phyloP scores from a whole-genome alignment of 2,113 vertebrate species.

The Leucopsar rothschildi region DNA sequence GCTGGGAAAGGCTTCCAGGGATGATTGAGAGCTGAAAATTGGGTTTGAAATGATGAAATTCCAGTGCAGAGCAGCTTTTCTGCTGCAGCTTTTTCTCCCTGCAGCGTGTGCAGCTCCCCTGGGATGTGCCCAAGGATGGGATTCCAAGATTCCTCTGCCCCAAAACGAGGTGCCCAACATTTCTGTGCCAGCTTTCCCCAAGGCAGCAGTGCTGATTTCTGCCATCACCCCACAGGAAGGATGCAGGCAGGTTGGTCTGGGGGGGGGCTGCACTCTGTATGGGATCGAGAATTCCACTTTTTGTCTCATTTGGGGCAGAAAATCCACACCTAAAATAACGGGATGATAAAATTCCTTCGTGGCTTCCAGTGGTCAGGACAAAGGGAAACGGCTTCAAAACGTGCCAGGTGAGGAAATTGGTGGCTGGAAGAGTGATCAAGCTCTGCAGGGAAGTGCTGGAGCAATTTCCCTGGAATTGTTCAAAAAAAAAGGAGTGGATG shows the following conservation, averaged over 20 bases:
- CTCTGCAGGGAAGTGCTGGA: neutral
- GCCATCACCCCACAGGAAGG: accelerated
- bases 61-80: neutral
- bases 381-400: neutral
- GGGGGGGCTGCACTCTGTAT: accelerated
- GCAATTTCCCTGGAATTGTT: neutral
- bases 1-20: neutral
- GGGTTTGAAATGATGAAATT: neutral
- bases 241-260: neutral
- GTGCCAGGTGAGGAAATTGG: neutral
- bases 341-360: neutral
- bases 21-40: neutral
- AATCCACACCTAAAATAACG: accelerated
- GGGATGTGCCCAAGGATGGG: neutral
- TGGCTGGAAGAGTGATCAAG: neutral
- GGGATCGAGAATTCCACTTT: neutral
- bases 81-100: neutral
- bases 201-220: neutral
- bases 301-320: neutral
- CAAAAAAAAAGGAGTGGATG: neutral
- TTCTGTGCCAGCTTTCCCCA: neutral
- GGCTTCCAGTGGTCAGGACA: accelerated
- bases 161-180: neutral
- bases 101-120: neutral
- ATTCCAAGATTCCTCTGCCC: neutral